Conservation (phyloP, 2,113 vertebrate genomes). For the Misgurnus mizolepis region DNA sequence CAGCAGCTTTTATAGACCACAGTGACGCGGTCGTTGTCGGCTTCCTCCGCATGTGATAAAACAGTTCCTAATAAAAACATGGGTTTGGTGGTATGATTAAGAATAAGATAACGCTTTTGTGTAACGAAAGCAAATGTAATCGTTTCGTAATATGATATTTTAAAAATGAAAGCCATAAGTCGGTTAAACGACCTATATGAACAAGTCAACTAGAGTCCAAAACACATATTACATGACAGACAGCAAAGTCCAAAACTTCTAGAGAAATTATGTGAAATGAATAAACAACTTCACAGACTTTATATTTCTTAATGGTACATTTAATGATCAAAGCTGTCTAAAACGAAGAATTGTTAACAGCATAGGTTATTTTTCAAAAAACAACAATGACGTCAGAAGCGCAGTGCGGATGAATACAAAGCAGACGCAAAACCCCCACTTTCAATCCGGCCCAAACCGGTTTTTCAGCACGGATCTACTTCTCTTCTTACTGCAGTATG, state of each 20-base stretch:
- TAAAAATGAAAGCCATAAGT: too few relatives aligned
- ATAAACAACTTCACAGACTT: too few relatives aligned
- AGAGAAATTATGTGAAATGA: too few relatives aligned
- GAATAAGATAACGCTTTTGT: background rate
- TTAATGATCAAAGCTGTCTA: background rate
- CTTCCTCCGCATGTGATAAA: conserved; percentile 57
- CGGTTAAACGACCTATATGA: too few relatives aligned
- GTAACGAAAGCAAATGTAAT: background rate
- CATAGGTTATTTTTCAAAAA: conserved; percentile 43
- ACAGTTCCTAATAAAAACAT: conserved; percentile 52
- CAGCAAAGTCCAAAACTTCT: too few relatives aligned
- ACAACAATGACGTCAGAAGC: conserved; percentile 66
- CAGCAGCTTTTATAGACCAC: conserved; percentile 46
- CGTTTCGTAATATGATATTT: background rate
- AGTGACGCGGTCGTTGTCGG: conserved; percentile 18
- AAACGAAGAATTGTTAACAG: background rate
- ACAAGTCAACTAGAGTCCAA: too few relatives aligned
- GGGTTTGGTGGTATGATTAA: background rate
- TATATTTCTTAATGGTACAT: too few relatives aligned
- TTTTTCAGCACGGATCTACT: conserved; percentile 63
- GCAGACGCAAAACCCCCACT: conserved; percentile 32
- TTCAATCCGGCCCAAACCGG: conserved; percentile 71
- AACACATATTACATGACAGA: too few relatives aligned
- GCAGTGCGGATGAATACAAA: conserved; percentile 62
- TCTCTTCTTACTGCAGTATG: conserved; percentile 66